Evolutionary conservation across 2,888 invertebrate species (phyloP), one percentile per base, ranked within the genome.

Genomic region (Onthophagus sagittarius): DNA sequence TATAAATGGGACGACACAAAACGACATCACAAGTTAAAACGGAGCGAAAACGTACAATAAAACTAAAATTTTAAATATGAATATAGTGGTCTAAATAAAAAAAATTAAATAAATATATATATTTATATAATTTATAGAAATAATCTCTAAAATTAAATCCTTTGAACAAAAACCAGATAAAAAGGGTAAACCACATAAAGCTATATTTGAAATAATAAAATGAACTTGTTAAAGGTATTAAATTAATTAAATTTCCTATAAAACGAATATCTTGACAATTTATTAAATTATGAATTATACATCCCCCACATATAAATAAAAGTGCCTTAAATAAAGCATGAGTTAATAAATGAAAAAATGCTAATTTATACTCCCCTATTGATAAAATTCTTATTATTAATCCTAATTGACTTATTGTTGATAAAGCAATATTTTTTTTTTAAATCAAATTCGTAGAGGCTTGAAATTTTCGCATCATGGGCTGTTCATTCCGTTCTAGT

Each of bases 371-470:
- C 75, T 87, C 85, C 0, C 85, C 85, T 78, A 88, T 75, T 5
- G 83, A 79, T 77, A 90, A 81, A 80, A 85, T 83, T 77, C 85
- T 83, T 83, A 93, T 90, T 88, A 93, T 93, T 82, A 93, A 87
- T 0, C 92, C 92, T 82, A 93, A 86, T 82, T 93, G 93, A 0
- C 92, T 93, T 84, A 93, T 88, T 77, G 92, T 93, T 0, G 93
- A 92, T 81, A 92, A 86, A 81, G 92, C 93, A 91, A 93, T 91
- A 89, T 92, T 91, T 86, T 92, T 93, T 85, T 93, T 93, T 82
- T n/a, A 92, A 87, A 87, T 93, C 92, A 88, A 85, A 89, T 76
- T 90, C 90, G 88, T 87, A 89, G n/a, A n/a, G n/a, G n/a, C n/a
- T n/a, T n/a, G n/a, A n/a, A n/a, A n/a, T n/a, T n/a, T n/a, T n/a